Conservation (phyloP, 2,113 vertebrate genomes). For the human (Homo sapiens) region GRCh38 chr9:119220501-119221000, state of each 20-base stretch:
- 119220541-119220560: not conserved
- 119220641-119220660: not conserved
- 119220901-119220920: not conserved
- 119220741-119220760: not conserved
- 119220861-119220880: not conserved
- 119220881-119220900: not conserved
- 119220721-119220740: not conserved
- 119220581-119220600: not conserved
- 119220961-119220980: constrained; percentile 19
- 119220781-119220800: not conserved
- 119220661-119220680: not conserved
- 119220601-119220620: not conserved
- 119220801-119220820: not conserved
- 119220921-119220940: not conserved
- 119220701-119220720: not conserved
- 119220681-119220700: not conserved
- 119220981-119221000: not conserved
- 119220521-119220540: not conserved
- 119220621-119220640: not conserved
- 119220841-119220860: not conserved
- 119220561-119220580: not conserved
- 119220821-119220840: not conserved
- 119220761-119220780: not conserved
- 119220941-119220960: not conserved
- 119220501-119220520: not conserved